Evolutionary conservation across 2,797 vertebrate genomes (phyloP), one percentile per base, ranked within the genome.

Genomic region (Microtus californicus): DNA sequence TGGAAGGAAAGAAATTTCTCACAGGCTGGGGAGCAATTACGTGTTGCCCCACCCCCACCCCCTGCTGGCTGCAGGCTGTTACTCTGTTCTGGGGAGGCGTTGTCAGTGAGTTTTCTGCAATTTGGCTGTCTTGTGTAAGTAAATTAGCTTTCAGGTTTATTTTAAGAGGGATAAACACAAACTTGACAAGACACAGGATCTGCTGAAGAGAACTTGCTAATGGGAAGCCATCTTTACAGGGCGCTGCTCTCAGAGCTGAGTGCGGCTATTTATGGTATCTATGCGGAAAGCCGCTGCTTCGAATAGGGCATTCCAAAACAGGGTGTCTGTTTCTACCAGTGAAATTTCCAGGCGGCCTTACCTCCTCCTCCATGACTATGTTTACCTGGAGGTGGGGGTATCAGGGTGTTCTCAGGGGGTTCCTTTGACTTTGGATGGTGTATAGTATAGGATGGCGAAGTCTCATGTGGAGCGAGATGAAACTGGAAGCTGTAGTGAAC

Each of bases 1-100:
- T 89, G 79, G 56, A 82, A 95, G n/a, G 69, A 71, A 90, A 85
- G 91, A 63, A 93, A 90, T 31, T 78, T 51, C 74, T 78, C 87
- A 80, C 9, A 76, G 83, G 81, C 85, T 78, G 79, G 40, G 74
- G 48, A 78, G 40, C 48, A 63, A 51, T 87, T 67, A 40, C 31
- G 23, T 48, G 21, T 67, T 21, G 12, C 43, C 63, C 61, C 6
- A 11, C 71, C 37, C 37, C 71, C 37, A 73, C 76, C 17, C 69
- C 83, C 71, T 2, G 0, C 11, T 45, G 89, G 83, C 93, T 87
- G 13, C 56, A 54, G 74, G 43, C 65, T 85, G 51, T 23, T 54
- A 21, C 25, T 96, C 91, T 69, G 88, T 56, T 78, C 76, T 45
- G 74, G 63, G 90, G 19, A 48, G 51, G 63, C 83, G 34, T 8